These are phyloP conservation scores for Drosophila trapezifrons DNA, from an alignment of 1,140 invertebrate genomes.

Conservation along the genomic window DNA sequence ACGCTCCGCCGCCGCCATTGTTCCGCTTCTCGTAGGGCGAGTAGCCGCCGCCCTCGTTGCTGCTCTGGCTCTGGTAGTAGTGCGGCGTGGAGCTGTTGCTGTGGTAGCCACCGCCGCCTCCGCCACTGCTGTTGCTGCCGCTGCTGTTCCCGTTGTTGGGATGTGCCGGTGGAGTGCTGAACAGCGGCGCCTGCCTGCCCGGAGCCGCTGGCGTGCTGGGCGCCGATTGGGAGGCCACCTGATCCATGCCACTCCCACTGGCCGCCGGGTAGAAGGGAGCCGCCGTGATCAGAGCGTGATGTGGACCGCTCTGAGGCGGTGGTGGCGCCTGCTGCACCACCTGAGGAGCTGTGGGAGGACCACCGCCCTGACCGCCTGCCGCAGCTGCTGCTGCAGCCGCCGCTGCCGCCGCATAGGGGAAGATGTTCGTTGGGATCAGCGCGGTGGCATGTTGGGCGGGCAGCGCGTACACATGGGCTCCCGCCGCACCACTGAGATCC, in stretches of 20 bases:
- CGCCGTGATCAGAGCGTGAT: slow-evolving; percentile 75
- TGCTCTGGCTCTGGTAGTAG: slow-evolving; percentile 69
- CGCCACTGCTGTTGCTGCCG: slow-evolving; percentile 29
- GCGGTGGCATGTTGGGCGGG: slow-evolving; percentile 78
- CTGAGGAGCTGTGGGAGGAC: slow-evolving; percentile 47
- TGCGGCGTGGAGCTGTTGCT: slow-evolving; percentile 77
- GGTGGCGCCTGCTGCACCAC: slow-evolving; percentile 47
- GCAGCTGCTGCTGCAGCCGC: slow-evolving; percentile 43
- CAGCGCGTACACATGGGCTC: slow-evolving; percentile 76
- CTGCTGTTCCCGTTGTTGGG: slow-evolving; percentile 37
- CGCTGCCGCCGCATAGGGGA: slow-evolving; percentile 72
- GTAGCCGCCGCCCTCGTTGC: slow-evolving; percentile 54
- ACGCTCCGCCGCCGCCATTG: slow-evolving; percentile 36
- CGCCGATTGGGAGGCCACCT: slow-evolving; percentile 70
- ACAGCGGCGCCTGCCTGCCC: slow-evolving; percentile 75
- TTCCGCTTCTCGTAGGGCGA: slow-evolving; percentile 76
- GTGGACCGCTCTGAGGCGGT: slow-evolving; percentile 47
- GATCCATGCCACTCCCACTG: slow-evolving; percentile 44
- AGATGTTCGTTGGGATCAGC: slow-evolving; percentile 79
- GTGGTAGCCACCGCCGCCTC: slow-evolving; percentile 57
- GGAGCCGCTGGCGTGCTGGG: slow-evolving; percentile 75
- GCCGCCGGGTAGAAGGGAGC: slow-evolving; percentile 69
- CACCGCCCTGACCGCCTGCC: slow-evolving; percentile 27
- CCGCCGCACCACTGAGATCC: slow-evolving; percentile 72
- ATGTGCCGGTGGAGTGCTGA: slow-evolving; percentile 74